These are phyloP conservation scores for Amphibalanus amphitrite DNA, from an alignment of 1,140 invertebrate species.

Conservation along the genomic window DNA sequence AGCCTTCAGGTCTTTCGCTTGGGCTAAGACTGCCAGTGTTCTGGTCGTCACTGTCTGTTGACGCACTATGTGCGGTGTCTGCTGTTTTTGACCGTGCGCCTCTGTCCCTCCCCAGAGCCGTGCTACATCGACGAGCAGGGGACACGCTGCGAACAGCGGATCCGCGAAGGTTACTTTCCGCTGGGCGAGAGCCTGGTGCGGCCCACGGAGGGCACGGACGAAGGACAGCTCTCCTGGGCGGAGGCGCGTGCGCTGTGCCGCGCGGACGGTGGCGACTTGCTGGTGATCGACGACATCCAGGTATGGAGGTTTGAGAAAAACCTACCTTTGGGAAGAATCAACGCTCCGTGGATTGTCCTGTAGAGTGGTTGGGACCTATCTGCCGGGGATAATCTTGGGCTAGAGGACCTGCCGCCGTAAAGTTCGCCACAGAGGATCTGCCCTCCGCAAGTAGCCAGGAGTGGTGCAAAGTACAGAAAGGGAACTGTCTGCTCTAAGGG, in stretches of 20 bases:
- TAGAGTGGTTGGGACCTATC: background rate
- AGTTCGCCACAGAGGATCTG: background rate
- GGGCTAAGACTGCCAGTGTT: too few species aligned
- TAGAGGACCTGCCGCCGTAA: background rate
- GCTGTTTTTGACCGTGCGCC: too few species aligned
- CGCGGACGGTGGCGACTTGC: background rate
- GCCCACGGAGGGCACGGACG: background rate
- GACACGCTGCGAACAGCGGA: background rate
- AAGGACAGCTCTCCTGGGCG: background rate
- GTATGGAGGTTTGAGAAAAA: background rate
- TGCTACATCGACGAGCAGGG: background rate
- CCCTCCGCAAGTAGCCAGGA: too few species aligned
- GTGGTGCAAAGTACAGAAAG: too few species aligned
- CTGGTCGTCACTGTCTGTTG: too few species aligned
- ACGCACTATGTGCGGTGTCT: too few species aligned
- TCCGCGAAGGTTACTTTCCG: slow-evolving; percentile 3
- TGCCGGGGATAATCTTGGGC: background rate
- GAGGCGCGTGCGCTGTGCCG: background rate
- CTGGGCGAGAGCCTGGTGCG: background rate
- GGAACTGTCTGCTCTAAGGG: too few species aligned
- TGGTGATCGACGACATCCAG: background rate
- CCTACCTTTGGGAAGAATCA: background rate
- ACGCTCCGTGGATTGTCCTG: background rate
- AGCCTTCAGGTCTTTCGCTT: too few species aligned
- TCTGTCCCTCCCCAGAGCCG: background rate